A percentile compares a stretch with the other conserved stretches of the same genome.
Evolutionary conservation across 92 coral and sea anemone genomes (phyloP).

Genomic region (Zoanthus gigantus): DNA sequence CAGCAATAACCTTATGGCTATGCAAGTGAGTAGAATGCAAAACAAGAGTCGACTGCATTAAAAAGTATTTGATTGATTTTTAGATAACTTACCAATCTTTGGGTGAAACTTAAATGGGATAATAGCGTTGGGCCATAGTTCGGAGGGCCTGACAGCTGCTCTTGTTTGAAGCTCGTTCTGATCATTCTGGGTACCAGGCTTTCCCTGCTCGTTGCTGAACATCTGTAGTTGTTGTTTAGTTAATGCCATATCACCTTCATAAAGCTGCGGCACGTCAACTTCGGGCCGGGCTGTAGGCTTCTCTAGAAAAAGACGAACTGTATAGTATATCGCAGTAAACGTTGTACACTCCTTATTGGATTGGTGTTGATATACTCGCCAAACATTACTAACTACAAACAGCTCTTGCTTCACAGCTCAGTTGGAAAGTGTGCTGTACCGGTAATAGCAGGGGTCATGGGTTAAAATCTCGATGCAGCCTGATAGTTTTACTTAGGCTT

Average conservation of each 20-base stretch:
- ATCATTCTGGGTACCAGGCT: background rate
- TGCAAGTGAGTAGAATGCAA: too few species aligned
- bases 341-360: too few species aligned
- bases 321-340: too few species aligned
- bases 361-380: too few species aligned
- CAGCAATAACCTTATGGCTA: too few species aligned
- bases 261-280: constrained; percentile 17
- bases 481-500: too few species aligned
- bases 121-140: constrained; percentile 37
- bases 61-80: background rate
- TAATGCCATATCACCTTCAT: constrained; percentile 44
- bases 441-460: too few species aligned
- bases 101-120: constrained; percentile 45
- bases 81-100: constrained; percentile 14
- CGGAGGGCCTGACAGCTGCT: constrained; percentile 24
- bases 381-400: too few species aligned
- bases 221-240: constrained; percentile 36
- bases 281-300: background rate
- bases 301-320: background rate
- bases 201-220: constrained; percentile 22
- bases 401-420: too few species aligned
- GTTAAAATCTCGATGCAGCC: too few species aligned
- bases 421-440: too few species aligned
- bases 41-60: too few species aligned
- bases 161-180: constrained; percentile 13